Conservation (phyloP, 1,140 invertebrate genomes). For the Triops cancriformis region DNA sequence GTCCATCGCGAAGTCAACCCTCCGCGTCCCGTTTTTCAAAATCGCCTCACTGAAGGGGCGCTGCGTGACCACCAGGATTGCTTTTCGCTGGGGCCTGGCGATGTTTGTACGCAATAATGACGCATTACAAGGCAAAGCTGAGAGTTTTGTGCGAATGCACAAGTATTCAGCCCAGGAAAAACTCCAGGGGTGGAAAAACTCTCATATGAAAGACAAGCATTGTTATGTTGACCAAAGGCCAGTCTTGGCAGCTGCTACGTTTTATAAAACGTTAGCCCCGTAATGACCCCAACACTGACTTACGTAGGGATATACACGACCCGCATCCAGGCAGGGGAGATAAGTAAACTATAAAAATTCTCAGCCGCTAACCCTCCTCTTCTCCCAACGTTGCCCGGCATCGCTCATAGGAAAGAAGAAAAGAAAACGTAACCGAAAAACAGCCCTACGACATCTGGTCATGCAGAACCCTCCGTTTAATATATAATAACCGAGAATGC, state of each 20-base stretch:
- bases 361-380: not conserved
- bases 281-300: slow-evolving; percentile 13
- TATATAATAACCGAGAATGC: slow-evolving; percentile 1
- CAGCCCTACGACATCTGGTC: slow-evolving; percentile 2
- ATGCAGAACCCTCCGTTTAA: slow-evolving; percentile 9
- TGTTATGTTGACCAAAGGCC: slow-evolving; percentile 5
- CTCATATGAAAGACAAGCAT: not conserved
- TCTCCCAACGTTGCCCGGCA: not conserved
- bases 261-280: slow-evolving; percentile 8
- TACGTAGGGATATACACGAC: not conserved
- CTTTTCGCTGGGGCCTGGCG: not conserved
- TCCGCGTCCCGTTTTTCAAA: not conserved
- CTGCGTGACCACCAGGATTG: slow-evolving; percentile 2
- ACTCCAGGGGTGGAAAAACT: not conserved
- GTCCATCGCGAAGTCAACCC: not conserved
- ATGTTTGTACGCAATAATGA: not conserved
- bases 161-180: not conserved
- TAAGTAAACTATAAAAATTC: not conserved
- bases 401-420: not conserved
- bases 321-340: not conserved
- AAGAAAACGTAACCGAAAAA: slow-evolving; percentile 6
- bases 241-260: slow-evolving; percentile 8
- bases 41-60: not conserved
- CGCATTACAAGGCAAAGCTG: not conserved
- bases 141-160: not conserved